Base-by-base conservation (phyloP, 1,140 invertebrate species). In the Stenopsyche tienmushanensis region DNA sequence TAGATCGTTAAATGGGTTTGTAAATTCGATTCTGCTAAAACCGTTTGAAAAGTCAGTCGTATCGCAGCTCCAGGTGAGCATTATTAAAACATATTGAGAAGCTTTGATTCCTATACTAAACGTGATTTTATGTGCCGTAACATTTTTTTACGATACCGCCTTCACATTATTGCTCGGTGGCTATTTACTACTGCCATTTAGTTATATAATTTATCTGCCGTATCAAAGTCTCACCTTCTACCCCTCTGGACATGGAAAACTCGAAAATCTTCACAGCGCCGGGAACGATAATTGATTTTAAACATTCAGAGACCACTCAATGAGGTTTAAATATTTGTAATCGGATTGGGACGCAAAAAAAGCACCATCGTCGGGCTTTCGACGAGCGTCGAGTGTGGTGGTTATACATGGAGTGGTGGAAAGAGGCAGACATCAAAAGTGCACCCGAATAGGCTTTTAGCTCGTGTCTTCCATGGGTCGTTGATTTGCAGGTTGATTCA, bases 51-150 rank as follows among this genome's bases (percentile, higher is more conserved):
- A n/a, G n/a, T n/a, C n/a, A n/a, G n/a, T n/a, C n/a, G n/a, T n/a
- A n/a, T n/a, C n/a, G n/a, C n/a, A n/a, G n/a, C n/a, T n/a, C n/a
- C n/a, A n/a, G n/a, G n/a, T n/a, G n/a, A n/a, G n/a, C n/a, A n/a
- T n/a, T n/a, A n/a, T n/a, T n/a, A n/a, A n/a, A n/a, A n/a, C n/a
- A n/a, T 34, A 34, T 60, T 60, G 57, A 47, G 57, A 60, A 45
- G n/a, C 39, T 44, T 21, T 45, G 55, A 41, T 1, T n/a, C 39
- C 39, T 58, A 15, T 21, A 34, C 21, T 24, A 23, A 65, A 65
- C 63, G 42, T 57, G 53, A 57, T 65, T 65, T 65, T 65, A 65
- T 65, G 53, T 23, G 53, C 63, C 26, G 63, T 58, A 65, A 57
- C 53, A 55, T 53, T 58, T 63, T 62, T 65, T 57, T 65, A 65